Base-by-base conservation (phyloP, 2,797 vertebrate genomes). In the Balearica regulorum region DNA sequence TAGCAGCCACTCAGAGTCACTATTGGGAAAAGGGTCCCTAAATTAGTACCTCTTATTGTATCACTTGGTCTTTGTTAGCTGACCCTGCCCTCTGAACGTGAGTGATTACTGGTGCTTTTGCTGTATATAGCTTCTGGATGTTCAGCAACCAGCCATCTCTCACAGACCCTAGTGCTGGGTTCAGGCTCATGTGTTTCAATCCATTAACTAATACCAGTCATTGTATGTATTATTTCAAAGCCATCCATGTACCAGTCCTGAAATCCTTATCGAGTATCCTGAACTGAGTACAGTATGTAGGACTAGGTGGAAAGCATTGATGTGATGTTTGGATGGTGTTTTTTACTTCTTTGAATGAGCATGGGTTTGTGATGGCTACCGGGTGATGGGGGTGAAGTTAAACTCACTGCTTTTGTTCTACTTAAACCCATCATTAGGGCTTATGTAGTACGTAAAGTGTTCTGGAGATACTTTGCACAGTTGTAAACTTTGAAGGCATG, bases 61-160 rank as follows among this genome's bases (percentile, higher is more conserved):
- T 29, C 16, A 13, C 10, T 16, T 31, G 19, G 22, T 24, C 16
- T 69, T 54, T 0, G 0, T 33, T 68, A 41, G 28, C 29, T 3
- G 2, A 24, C 49, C 49, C 18, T 88, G 81, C 33, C 19, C 25
- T 85, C 53, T 49, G 13, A n/a, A 26, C 6, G 2, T 20, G 10
- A 90, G 35, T 43, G 43, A 48, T 29, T 64, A 13, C 26, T 33
- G 16, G 5, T 77, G n/a, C 9, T 57, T 79, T 76, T 87, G 62
- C n/a, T 57, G 5, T 31, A 8, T 9, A 25, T 22, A 72, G 25
- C 8, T 87, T 49, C 71, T 39, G 60, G 18, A 57, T 43, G 46
- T 16, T 25, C 15, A 17, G 15, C 22, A 72, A 37, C 25, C 29
- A 10, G 6, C 22, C 41, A 33, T 31, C 37, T 90, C 28, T 65